Base-by-base conservation (phyloP, 2,113 vertebrate genomes). In the Isurus oxyrinchus region DNA sequence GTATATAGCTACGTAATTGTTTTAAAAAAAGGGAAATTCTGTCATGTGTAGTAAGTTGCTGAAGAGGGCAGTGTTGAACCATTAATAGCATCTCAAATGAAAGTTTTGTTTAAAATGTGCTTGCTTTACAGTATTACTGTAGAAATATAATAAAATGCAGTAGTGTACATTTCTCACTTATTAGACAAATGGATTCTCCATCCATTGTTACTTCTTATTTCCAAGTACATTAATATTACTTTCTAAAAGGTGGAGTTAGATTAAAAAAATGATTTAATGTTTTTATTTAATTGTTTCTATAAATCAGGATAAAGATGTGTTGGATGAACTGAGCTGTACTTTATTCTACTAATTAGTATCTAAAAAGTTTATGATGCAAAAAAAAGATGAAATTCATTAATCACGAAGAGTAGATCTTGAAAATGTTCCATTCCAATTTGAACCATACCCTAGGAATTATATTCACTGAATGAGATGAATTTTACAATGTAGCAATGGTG, bases 151-250 rank as follows among this genome's bases (percentile, higher is more conserved):
- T 53, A 72, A 63, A 72, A 27, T 69, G 66, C 67, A 95, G 25
- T 53, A 31, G 66, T 49, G 16, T 8, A 53, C 11, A 8, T 95
- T 95, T 72, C 66, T 49, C 94, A 53, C 8, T 95, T 69, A 44
- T 72, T 95, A 69, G 40, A 72, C n/a, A 95, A 95, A 67, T 95
- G 40, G 40, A 55, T 72, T 35, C 14, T 44, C 21, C 31, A 27
- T 16, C 27, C 3, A 55, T 66, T 95, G n/a, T 69, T 63, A 44
- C 40, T 72, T 66, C 25, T 25, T 35, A 35, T 72, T 95, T 49
- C 88, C 66, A 95, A 95, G 94, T 10, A 3, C 94, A 95, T 72
- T 35, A 95, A 95, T 72, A 95, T 72, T 40, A 95, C 67, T 76
- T 76, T 55, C 67, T 95, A 67, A 72, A 55, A 7, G 13, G 13